These are phyloP conservation scores for Panzeria rudis DNA, from an alignment of 2,888 invertebrate genomes.

Conservation along the genomic window DNA sequence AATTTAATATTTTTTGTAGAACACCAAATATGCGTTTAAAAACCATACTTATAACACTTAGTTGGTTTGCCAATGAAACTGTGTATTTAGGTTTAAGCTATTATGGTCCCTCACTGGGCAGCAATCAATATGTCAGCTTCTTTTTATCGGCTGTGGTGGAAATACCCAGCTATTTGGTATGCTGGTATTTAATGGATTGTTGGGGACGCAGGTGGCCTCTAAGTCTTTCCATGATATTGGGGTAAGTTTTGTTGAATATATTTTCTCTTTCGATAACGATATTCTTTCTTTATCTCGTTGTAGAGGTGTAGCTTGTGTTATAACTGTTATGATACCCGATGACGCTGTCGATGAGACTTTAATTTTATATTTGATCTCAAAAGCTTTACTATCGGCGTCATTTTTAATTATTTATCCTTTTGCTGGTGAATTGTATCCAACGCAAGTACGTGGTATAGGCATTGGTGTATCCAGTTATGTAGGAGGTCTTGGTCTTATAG, in stretches of 20 bases:
- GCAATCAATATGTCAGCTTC: conserved; percentile 94
- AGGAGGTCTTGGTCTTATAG: conserved; percentile 93
- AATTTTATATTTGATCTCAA: conserved; percentile 91
- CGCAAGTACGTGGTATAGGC: conserved; percentile 93
- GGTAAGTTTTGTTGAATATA: conserved; percentile 85
- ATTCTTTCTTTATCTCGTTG: background rate
- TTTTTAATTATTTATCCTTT: conserved; percentile 96
- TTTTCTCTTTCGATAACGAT: too few relatives aligned
- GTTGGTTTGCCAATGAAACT: conserved; percentile 96
- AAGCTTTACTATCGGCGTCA: conserved; percentile 95
- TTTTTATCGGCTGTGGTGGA: conserved; percentile 94
- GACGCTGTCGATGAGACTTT: conserved; percentile 90
- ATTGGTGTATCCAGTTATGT: conserved; percentile 96
- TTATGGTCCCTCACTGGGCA: conserved; percentile 94
- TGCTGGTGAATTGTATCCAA: conserved; percentile 96
- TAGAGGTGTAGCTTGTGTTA: conserved; percentile 93
- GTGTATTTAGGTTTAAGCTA: conserved; percentile 96
- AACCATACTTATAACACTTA: conserved; percentile 92
- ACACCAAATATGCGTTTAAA: conserved; percentile 96
- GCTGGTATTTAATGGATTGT: conserved; percentile 95
- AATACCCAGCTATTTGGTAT: conserved; percentile 93
- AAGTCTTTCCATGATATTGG: conserved; percentile 92
- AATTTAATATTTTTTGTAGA: conserved; percentile 78
- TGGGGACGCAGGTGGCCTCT: conserved; percentile 95
- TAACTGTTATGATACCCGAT: conserved; percentile 91